Conservation (phyloP, 2,888 invertebrate species). For the Aproaerema taeniolella region DNA sequence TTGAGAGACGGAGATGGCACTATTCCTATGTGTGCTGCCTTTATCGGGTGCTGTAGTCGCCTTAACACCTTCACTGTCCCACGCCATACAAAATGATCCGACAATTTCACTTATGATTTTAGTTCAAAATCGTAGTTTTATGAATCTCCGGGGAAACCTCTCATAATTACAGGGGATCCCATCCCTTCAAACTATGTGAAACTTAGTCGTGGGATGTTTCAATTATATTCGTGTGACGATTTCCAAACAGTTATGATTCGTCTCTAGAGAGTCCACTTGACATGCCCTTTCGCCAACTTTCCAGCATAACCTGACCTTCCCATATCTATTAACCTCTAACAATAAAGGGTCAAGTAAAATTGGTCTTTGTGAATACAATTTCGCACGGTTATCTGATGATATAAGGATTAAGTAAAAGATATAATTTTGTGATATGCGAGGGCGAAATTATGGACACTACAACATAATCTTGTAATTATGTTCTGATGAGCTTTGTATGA, state of each 20-base stretch:
- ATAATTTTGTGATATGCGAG: conserved; percentile 33
- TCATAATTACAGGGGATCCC: no score
- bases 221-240: conserved; percentile 45
- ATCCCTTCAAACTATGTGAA: conserved; percentile 2
- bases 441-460: conserved; percentile 28
- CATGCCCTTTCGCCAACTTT: background rate
- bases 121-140: no score
- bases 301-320: background rate
- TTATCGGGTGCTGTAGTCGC: no score
- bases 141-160: no score
- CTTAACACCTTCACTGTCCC: no score
- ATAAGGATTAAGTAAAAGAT: conserved; percentile 39
- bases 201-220: conserved; percentile 45
- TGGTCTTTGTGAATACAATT: conserved; percentile 14
- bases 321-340: background rate
- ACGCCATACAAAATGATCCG: no score
- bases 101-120: no score
- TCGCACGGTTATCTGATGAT: conserved; percentile 63
- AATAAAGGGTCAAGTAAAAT: background rate
- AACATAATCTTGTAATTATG: conserved; percentile 1
- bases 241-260: conserved; percentile 49
- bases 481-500: no score
- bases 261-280: conserved; percentile 45
- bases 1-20: no score
- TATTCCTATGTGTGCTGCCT: no score